Conservation (phyloP, 2,113 vertebrate genomes). For the Paramisgurnus dabryanus region DNA sequence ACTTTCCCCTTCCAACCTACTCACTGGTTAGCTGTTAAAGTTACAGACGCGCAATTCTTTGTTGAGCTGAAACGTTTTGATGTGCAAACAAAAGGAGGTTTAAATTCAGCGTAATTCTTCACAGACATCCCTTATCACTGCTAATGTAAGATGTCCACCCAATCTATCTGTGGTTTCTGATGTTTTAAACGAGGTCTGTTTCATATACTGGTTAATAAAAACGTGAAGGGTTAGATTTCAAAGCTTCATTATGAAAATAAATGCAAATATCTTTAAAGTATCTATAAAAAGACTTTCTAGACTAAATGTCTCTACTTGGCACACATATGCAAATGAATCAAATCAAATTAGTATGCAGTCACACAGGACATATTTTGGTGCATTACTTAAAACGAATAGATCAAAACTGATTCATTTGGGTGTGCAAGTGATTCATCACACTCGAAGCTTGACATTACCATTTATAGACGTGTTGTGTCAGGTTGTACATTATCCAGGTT, state of each 20-base stretch:
- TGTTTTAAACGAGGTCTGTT: background rate
- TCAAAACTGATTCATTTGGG: constrained; percentile 22
- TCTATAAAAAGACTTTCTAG: background rate
- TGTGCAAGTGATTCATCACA: constrained; percentile 40
- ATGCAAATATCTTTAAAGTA: background rate
- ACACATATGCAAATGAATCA: background rate
- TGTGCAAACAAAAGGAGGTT: constrained; percentile 32
- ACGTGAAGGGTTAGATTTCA: too few relatives aligned
- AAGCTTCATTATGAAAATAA: too few relatives aligned
- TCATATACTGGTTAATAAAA: background rate
- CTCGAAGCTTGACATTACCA: constrained; percentile 33
- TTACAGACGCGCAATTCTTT: constrained; percentile 51
- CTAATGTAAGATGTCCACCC: constrained; percentile 16
- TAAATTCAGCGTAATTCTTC: constrained; percentile 9
- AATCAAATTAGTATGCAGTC: constrained; percentile 5
- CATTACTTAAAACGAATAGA: background rate
- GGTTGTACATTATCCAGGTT: constrained; percentile 21
- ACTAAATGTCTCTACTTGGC: background rate
- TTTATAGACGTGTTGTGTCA: constrained; percentile 29
- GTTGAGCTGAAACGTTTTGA: constrained; percentile 47
- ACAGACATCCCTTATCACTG: constrained; percentile 3
- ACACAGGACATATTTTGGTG: background rate
- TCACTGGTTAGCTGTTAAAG: constrained; percentile 57
- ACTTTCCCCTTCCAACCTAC: constrained; percentile 53
- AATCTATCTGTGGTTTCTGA: background rate